Base-by-base conservation (phyloP, 1,140 invertebrate genomes). In the Dendrolimus punctatus region DNA sequence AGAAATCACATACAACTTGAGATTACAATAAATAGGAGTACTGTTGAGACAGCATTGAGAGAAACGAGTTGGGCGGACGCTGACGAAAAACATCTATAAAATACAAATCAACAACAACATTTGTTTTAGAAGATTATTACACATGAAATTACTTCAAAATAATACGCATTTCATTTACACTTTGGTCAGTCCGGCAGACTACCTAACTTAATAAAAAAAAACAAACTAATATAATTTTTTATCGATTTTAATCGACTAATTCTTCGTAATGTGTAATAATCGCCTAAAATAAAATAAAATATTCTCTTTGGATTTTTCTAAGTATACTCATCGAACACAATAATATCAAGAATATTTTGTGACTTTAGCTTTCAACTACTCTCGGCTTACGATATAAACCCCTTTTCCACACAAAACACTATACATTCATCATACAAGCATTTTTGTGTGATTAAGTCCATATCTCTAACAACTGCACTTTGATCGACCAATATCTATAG, bases 21-120 rank as follows among this genome's bases (percentile, higher is more conserved):
- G 73, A 83, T 82, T 76, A 83, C 58, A 76, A 82, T 78, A 82
- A 77, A 76, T 83, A 82, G 77, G 79, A 85, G 76, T 67, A 70
- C 59, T 59, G 55, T 66, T 70, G 78, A 80, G 78, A 78, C 75
- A 67, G 72, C 77, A 77, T 68, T 62, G 66, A 76, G 74, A 78
- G 76, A 70, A 68, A 72, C 65, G 73, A 73, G 72, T 67, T 61
- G 80, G 76, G 73, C 76, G 78, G 69, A 73, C 68, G 50, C 63
- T 62, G 62, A 54, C 62, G 49, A 68, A 69, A 73, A 73, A 74
- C 63, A 70, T 74, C 64, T 60, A 68, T 66, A 9, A 5, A 8
- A 43, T 43, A 8, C 5, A 9, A 43, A 5, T 9, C 42, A n/a
- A 8, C 42, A 43, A 43, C 8, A 9, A 43, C 23, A 23, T 23